phyloP scores from a whole-genome alignment of 2,888 invertebrate genomes.

The Sphecodes monilicornis region DNA sequence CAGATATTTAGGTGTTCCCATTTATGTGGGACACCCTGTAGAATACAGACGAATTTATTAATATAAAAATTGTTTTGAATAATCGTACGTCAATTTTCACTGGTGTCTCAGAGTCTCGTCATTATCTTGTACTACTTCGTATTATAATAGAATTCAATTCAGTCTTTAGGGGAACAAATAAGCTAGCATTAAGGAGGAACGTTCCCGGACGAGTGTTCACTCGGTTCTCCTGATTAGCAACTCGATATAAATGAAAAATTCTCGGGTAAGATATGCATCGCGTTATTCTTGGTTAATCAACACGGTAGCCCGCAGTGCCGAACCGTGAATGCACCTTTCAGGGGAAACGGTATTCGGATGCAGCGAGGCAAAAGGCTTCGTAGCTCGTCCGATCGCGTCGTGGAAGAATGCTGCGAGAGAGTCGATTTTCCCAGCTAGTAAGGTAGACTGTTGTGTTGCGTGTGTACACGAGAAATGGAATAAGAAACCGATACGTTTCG shows the following conservation, averaged over 20 bases:
- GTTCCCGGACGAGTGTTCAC: conserved; percentile 5
- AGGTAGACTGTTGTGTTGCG: conserved; percentile 19
- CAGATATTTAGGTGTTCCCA: no score
- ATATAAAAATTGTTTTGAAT: not conserved
- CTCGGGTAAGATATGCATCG: not conserved
- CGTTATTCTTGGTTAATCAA: conserved; percentile 30
- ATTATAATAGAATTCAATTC: not conserved
- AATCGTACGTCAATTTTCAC: no score
- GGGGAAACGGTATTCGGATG: conserved; percentile 72
- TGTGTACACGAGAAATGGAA: conserved; percentile 55
- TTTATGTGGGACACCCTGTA: no score
- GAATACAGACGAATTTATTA: not conserved
- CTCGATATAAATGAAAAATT: not conserved
- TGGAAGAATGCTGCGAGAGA: conserved; percentile 63
- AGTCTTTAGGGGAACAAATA: conserved; percentile 2
- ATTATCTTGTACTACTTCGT: not conserved
- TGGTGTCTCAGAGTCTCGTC: no score
- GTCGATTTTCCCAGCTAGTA: conserved; percentile 52
- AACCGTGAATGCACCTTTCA: conserved; percentile 69
- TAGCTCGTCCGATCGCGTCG: conserved; percentile 43
- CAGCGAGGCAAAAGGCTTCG: conserved; percentile 30
- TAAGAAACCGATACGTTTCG: conserved; percentile 26
- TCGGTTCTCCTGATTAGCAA: not conserved
- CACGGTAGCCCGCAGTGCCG: conserved; percentile 21
- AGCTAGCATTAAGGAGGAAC: not conserved